These are phyloP conservation scores for Melipona quadrifasciata DNA, from an alignment of 1,140 invertebrate species.

Conservation along the genomic window DNA sequence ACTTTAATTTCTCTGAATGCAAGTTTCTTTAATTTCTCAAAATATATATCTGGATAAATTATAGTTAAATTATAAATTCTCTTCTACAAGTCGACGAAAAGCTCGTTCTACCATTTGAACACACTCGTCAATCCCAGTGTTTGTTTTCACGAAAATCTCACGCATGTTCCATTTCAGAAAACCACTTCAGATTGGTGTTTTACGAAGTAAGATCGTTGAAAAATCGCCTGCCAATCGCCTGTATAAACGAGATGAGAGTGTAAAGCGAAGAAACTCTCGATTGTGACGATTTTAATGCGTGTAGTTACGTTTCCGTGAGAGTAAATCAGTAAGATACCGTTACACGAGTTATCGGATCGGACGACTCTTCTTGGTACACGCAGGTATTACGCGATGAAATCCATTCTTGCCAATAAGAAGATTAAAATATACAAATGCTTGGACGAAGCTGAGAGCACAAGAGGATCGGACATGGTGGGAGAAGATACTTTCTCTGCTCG, in stretches of 20 bases:
- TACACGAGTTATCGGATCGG: not conserved
- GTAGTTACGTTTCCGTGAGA: not conserved
- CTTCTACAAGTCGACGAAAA: not conserved
- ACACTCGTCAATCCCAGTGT: not conserved
- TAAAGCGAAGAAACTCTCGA: not conserved
- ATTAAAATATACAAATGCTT: slow-evolving; percentile 8
- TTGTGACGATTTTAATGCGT: slow-evolving; percentile 10
- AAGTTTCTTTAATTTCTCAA: no score
- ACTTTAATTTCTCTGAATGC: no score
- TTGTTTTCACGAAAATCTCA: slow-evolving; percentile 15
- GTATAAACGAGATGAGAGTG: slow-evolving; percentile 1
- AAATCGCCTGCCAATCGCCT: slow-evolving; percentile 19
- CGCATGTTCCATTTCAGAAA: slow-evolving; percentile 14
- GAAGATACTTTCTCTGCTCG: slow-evolving; percentile 49
- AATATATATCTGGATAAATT: no score
- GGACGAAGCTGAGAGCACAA: not conserved
- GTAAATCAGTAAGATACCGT: not conserved
- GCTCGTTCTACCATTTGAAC: not conserved
- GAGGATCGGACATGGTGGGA: slow-evolving; percentile 1
- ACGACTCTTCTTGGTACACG: not conserved
- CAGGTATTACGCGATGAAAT: slow-evolving; percentile 9
- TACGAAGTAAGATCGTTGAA: slow-evolving; percentile 10
- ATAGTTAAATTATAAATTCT: no score
- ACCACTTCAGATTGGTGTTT: slow-evolving; percentile 23
- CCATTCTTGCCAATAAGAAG: not conserved